These are phyloP conservation scores for Phoenicopterus ruber DNA, from an alignment of 2,113 vertebrate species.

Conservation along the genomic window DNA sequence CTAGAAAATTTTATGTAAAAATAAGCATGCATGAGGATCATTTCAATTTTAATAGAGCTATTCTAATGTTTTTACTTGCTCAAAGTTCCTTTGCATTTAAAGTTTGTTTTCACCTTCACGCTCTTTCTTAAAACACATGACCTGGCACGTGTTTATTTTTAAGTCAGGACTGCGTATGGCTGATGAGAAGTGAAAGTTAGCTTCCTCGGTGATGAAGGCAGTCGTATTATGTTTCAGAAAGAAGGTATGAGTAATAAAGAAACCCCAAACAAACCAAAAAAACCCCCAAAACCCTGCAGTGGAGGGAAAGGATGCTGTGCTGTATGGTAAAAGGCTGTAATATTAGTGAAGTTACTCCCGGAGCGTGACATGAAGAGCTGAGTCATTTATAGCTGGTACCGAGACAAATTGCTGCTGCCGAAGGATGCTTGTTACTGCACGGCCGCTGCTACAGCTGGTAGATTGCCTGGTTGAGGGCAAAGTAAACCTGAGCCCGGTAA, in stretches of 20 bases:
- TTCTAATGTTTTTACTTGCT: not conserved
- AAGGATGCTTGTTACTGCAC: not conserved
- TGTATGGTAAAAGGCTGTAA: not conserved
- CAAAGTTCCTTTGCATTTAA: not conserved
- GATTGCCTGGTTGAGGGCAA: slow-evolving; percentile 1
- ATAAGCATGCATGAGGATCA: not conserved
- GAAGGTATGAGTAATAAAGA: not conserved
- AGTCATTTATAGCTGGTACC: not conserved
- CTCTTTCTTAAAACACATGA: not conserved
- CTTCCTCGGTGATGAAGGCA: not conserved
- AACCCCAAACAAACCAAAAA: not conserved
- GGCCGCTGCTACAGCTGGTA: not conserved
- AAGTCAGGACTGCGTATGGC: not conserved
- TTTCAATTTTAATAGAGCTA: not conserved
- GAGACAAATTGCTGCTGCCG: not conserved
- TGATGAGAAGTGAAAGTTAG: not conserved
- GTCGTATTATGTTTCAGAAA: not conserved
- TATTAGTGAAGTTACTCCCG: not conserved
- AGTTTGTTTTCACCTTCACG: not conserved
- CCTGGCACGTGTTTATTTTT: not conserved
- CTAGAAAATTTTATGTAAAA: not conserved
- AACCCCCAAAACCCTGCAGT: rapidly evolving
- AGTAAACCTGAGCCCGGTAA: not conserved
- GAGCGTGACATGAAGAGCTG: not conserved
- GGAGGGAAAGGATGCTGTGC: not conserved